phyloP scores from a whole-genome alignment of 2,113 vertebrate species.

The Tetrao urogallus region DNA sequence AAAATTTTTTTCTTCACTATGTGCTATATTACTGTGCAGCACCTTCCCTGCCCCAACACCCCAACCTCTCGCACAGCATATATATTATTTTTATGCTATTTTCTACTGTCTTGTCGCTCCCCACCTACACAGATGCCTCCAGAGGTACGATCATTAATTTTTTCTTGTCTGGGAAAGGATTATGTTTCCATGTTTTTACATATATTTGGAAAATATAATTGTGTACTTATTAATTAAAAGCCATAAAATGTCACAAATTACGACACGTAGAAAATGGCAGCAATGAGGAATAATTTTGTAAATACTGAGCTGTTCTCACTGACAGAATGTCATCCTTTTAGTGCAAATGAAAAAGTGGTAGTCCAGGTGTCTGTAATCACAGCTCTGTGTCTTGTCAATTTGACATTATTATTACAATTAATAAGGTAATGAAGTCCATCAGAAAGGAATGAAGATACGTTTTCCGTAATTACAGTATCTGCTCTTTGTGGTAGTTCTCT shows the following conservation, averaged over 20 bases:
- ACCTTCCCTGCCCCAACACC: fast-evolving
- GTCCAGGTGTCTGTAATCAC: not conserved
- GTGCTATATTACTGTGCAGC: not conserved
- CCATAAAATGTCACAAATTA: not conserved
- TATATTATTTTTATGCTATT: not conserved
- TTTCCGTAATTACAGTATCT: not conserved
- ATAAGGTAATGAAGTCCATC: not conserved
- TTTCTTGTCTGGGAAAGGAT: not conserved
- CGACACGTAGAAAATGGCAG: not conserved
- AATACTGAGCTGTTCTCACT: not conserved
- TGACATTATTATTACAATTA: not conserved
- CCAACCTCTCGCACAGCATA: not conserved
- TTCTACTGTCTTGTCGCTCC: not conserved
- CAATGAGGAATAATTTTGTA: not conserved
- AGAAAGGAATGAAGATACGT: not conserved
- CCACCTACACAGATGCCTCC: not conserved
- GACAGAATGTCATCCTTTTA: not conserved
- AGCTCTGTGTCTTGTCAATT: not conserved
- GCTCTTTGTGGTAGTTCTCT: not conserved
- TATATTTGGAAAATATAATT: not conserved
- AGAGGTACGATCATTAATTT: not conserved
- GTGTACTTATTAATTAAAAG: not conserved
- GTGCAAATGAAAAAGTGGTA: not conserved
- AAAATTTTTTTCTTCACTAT: not conserved
- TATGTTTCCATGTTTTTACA: not conserved